phyloP scores from a whole-genome alignment of 1,140 invertebrate genomes.

The Trachelipus rathkii region DNA sequence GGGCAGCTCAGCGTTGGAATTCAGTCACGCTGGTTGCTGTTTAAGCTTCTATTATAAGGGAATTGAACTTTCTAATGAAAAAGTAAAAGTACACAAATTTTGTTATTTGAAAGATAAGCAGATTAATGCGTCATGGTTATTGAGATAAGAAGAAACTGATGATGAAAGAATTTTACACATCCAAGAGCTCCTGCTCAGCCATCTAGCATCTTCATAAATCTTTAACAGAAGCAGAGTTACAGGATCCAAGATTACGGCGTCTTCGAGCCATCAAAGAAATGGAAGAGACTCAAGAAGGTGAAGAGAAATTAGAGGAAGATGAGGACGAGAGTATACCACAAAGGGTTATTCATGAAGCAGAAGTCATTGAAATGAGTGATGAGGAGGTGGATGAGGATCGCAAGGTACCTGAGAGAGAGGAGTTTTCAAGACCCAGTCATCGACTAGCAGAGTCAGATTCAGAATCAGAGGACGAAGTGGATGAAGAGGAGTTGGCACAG shows the following conservation, averaged over 20 bases:
- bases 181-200: conserved; percentile 43
- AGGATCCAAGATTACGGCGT: conserved; percentile 38
- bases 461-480: conserved; percentile 57
- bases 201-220: conserved; percentile 30
- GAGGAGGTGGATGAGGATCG: conserved; percentile 42
- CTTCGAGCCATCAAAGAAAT: conserved; percentile 20
- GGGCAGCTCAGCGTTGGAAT: conserved; percentile 54
- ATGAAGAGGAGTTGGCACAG: conserved; percentile 76
- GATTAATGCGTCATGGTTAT: conserved; percentile 78
- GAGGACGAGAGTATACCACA: conserved; percentile 40
- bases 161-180: conserved; percentile 78
- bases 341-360: conserved; percentile 51
- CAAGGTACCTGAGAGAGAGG: conserved; percentile 27
- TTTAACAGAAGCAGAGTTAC: conserved; percentile 48
- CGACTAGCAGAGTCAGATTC: conserved; percentile 40
- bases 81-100: conserved; percentile 92
- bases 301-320: conserved; percentile 30
- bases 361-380: conserved; percentile 66
- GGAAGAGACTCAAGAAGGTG: background rate
- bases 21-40: conserved; percentile 88
- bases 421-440: conserved; percentile 32
- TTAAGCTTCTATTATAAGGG: conserved; percentile 90
- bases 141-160: conserved; percentile 77
- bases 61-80: conserved; percentile 92
- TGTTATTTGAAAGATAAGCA: conserved; percentile 86